phyloP scores from a whole-genome alignment of 1,140 invertebrate species.

The Anoplolepis gracilipes region DNA sequence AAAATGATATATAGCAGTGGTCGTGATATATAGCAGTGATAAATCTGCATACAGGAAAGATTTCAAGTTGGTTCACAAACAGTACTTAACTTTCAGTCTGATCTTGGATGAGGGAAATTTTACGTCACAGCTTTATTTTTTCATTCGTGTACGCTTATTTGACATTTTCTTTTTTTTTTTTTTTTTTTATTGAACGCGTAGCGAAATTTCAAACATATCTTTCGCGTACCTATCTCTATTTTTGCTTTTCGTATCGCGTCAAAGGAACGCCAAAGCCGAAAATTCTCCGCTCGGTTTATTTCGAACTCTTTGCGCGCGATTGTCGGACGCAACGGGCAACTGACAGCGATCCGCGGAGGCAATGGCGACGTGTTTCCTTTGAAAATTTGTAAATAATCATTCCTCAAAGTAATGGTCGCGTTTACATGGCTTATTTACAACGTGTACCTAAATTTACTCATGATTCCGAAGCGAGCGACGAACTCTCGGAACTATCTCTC shows the following conservation, averaged over 20 bases:
- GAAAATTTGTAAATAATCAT: slow-evolving; percentile 39
- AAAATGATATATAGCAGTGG: too few species aligned
- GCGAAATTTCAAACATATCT: slow-evolving; percentile 29
- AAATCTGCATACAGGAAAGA: background rate
- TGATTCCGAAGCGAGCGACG: background rate
- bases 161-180: background rate
- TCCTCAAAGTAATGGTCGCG: slow-evolving; percentile 33
- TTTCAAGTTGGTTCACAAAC: background rate
- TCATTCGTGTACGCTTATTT: background rate
- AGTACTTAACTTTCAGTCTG: too few species aligned
- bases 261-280: slow-evolving; percentile 11
- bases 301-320: slow-evolving; percentile 60
- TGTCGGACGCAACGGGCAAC: slow-evolving; percentile 59
- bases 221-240: slow-evolving; percentile 27
- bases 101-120: background rate
- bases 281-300: slow-evolving; percentile 71
- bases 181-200: background rate
- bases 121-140: slow-evolving; percentile 4
- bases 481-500: slow-evolving; percentile 3
- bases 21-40: background rate
- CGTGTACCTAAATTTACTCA: slow-evolving; percentile 35
- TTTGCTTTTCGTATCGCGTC: slow-evolving; percentile 28
- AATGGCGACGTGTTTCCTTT: slow-evolving; percentile 26
- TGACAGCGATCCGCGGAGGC: slow-evolving; percentile 24
- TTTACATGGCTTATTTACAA: slow-evolving; percentile 33